Percentiles rank a stretch among this genome's conserved stretches.
phyloP scores from a whole-genome alignment of 2,113 vertebrate genomes.

The Menidia beryllina region DNA sequence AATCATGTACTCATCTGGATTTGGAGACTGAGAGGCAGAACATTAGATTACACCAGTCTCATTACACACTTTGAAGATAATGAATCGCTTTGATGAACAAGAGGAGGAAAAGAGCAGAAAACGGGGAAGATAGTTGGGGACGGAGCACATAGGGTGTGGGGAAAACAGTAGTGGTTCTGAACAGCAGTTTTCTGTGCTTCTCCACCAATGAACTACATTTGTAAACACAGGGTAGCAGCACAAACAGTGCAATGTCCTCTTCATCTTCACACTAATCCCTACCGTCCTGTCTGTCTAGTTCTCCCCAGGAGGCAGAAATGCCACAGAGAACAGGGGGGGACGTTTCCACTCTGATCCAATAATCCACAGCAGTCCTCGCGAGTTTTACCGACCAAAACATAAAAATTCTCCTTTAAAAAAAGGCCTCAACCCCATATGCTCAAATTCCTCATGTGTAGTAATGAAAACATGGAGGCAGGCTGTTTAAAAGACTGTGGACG shows the following conservation, averaged over 20 bases:
- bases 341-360: conserved; percentile 49
- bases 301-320: conserved; percentile 68
- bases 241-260: conserved; percentile 36
- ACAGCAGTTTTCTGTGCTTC: conserved; percentile 65
- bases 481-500: conserved; percentile 58
- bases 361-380: conserved; percentile 45
- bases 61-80: conserved; percentile 52
- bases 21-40: conserved; percentile 49
- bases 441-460: conserved; percentile 62
- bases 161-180: conserved; percentile 16
- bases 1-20: conserved; percentile 42
- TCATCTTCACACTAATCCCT: conserved; percentile 18
- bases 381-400: conserved; percentile 25
- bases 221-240: conserved; percentile 74
- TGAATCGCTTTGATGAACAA: conserved; percentile 23
- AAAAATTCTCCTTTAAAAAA: conserved; percentile 11
- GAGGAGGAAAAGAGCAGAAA: conserved; percentile 6
- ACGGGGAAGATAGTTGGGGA: background rate
- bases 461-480: conserved; percentile 71
- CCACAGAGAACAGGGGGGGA: conserved; percentile 67
- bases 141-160: conserved; percentile 12
- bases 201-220: conserved; percentile 58
- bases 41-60: conserved; percentile 63
- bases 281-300: conserved; percentile 20
- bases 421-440: background rate